Evolutionary conservation across 1,140 invertebrate species (phyloP).

Genomic region (Caerostris darwini): DNA sequence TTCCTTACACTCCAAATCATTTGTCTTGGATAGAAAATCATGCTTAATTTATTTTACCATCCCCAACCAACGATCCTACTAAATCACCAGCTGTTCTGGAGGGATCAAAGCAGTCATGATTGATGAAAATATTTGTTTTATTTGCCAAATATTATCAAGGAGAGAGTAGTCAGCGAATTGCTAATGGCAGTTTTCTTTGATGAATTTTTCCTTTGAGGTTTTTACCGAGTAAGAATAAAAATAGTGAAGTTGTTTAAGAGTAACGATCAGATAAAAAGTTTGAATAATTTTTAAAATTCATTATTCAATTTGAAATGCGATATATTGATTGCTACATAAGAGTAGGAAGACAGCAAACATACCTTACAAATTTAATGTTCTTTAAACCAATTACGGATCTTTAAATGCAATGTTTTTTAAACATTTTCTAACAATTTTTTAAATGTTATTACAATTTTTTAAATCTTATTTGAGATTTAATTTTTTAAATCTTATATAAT

Average conservation of each 20-base stretch:
- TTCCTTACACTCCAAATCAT: not conserved
- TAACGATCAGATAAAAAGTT: not conserved
- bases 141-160: not conserved
- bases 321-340: too few species aligned
- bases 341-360: too few species aligned
- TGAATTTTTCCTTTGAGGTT: not conserved
- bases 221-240: not conserved
- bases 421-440: too few species aligned
- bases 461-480: too few species aligned
- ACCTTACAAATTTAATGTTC: too few species aligned
- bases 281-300: not conserved
- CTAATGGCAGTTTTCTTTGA: not conserved
- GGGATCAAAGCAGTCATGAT: constrained; percentile 7
- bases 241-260: not conserved
- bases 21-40: not conserved
- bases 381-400: too few species aligned
- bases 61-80: not conserved
- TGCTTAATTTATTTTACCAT: constrained; percentile 22
- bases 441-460: too few species aligned
- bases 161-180: not conserved
- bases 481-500: too few species aligned
- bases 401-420: too few species aligned
- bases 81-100: not conserved
- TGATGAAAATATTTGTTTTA: constrained; percentile 14
- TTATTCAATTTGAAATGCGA: too few species aligned